Evolutionary conservation across 2,888 invertebrate species (phyloP), one percentile per base, ranked within the genome.

Genomic region (Drosophila kuntzei): DNA sequence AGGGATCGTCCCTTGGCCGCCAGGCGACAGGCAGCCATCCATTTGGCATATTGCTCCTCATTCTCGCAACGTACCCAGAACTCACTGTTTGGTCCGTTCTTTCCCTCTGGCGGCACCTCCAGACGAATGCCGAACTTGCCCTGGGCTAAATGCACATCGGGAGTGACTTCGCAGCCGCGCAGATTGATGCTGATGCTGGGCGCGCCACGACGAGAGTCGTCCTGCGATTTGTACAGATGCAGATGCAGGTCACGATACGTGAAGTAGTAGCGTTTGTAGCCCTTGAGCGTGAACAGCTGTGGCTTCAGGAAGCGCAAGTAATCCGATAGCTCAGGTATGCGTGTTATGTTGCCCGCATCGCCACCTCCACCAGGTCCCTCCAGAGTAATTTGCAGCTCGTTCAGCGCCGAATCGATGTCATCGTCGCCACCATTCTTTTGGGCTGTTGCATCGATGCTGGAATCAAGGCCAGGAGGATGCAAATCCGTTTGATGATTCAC

Each of bases 11-110:
- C 99, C 92, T 98, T 98, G 2, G 98, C 95, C 0, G 99, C 99
- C 71, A 99, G 93, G 58, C 97, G 95, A 90, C 98, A 98, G 1
- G 99, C 99, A 0, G 99, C 98, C 95, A 99, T 98, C 99, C 99
- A 99, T 90, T 96, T 96, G 11, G 99, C 98, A 93, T 99, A 99
- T 91, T 99, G 98, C 49, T 97, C 96, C 93, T 99, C 97, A 83
- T 95, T 95, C 87, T 98, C 98, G 91, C 99, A 99, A 90, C 98
- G 95, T 80, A 99, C 95, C 95, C 97, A 97, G 94, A 98, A 96
- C 93, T 99, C 99, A 70, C 96, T 95, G 96, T 99, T 98, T 91
- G 99, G 98, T 41, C 97, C 95, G 96, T 98, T 98, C 73, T 98
- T 97, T 79, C 98, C 98, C 57, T 97, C 95, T 55, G 96, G 95